These are phyloP conservation scores for Cossypha niveicapilla DNA, from an alignment of 2,797 vertebrate genomes.

Conservation along the genomic window DNA sequence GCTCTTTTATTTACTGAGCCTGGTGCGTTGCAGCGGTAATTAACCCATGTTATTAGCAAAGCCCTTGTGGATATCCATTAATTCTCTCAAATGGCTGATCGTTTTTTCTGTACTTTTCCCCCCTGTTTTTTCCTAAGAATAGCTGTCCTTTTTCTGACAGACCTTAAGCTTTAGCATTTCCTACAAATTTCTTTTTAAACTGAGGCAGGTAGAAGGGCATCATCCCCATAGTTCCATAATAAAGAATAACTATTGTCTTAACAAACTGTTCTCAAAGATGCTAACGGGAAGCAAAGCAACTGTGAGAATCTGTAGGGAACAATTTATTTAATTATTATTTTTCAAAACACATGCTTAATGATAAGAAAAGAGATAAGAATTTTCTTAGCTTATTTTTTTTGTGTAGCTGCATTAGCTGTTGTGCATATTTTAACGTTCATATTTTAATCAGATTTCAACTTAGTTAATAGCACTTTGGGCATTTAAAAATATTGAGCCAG, in stretches of 20 bases:
- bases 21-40: constrained; percentile 87
- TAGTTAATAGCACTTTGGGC: constrained; percentile 66
- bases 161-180: background rate
- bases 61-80: constrained; percentile 80
- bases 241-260: constrained; percentile 35
- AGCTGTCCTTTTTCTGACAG: constrained; percentile 39
- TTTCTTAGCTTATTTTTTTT: background rate
- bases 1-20: constrained; percentile 85
- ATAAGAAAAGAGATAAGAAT: constrained; percentile 32
- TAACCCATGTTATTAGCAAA: constrained; percentile 91
- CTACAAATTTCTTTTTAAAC: constrained; percentile 40
- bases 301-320: constrained; percentile 38
- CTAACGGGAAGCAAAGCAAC: constrained; percentile 35
- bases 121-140: constrained; percentile 73
- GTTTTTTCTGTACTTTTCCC: constrained; percentile 51
- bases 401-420: background rate
- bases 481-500: constrained; percentile 74
- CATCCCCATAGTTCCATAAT: constrained; percentile 8
- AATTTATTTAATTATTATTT: constrained; percentile 63
- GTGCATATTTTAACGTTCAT: constrained; percentile 1
- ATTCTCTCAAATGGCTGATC: constrained; percentile 78
- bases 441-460: constrained; percentile 70
- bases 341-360: constrained; percentile 44
- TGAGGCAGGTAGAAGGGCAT: background rate
- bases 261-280: constrained; percentile 50